Conservation (phyloP, 2,113 vertebrate species). For the Murina feae region DNA sequence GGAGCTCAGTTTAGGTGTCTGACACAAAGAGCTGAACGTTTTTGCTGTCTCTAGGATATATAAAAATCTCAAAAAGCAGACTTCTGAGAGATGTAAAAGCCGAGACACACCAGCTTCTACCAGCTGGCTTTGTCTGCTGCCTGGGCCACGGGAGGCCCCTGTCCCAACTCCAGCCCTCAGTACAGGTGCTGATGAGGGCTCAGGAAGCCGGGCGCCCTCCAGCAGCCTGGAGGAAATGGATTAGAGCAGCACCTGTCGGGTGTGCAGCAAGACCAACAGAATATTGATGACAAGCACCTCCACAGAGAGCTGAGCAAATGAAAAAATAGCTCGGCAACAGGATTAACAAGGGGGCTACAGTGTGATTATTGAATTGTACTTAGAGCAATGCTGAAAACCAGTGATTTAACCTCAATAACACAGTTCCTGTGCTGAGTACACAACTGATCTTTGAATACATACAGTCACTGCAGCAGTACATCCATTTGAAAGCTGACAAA, state of each 20-base stretch:
- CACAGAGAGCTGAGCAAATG: background rate
- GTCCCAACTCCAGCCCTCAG: background rate
- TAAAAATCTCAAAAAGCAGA: conserved; percentile 7
- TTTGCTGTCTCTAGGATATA: background rate
- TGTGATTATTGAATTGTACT: background rate
- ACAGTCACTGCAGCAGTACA: background rate
- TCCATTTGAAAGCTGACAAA: background rate
- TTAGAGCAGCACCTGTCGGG: background rate
- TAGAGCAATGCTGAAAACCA: background rate
- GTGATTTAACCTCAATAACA: background rate
- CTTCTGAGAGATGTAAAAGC: background rate
- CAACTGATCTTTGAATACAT: background rate
- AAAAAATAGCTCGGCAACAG: background rate
- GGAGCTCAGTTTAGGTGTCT: background rate
- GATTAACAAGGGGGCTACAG: background rate
- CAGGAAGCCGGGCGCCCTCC: background rate
- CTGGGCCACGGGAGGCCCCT: background rate
- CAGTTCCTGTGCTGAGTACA: background rate
- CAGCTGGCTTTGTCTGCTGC: background rate
- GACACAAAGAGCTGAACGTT: background rate
- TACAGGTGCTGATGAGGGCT: background rate
- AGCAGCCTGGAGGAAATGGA: background rate
- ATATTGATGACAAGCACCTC: background rate
- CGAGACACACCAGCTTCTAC: background rate
- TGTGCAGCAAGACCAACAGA: background rate